phyloP scores from a whole-genome alignment of 2,113 vertebrate species.

The Dromaius novaehollandiae region DNA sequence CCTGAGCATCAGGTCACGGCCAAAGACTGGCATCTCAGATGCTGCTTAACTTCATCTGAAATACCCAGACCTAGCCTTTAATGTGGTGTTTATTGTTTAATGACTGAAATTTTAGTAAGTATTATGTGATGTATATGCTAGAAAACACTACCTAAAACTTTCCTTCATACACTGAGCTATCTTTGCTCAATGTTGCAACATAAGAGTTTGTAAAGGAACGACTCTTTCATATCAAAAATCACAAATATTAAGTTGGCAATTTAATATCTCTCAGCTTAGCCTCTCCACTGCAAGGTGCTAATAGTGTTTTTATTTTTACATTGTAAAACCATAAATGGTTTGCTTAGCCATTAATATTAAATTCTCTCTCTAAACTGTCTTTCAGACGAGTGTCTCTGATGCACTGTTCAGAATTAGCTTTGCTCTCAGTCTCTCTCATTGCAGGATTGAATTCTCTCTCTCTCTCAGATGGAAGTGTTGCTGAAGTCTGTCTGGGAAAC shows the following conservation, averaged over 20 bases:
- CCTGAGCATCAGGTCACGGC: background rate
- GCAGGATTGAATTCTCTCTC: background rate
- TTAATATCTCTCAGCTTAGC: slow-evolving; percentile 15
- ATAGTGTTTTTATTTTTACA: slow-evolving; percentile 43
- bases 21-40: background rate
- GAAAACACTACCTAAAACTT: slow-evolving; percentile 18
- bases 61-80: slow-evolving; percentile 21
- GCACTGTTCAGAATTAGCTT: background rate
- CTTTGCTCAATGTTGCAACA: slow-evolving; percentile 27
- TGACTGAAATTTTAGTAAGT: background rate
- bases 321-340: slow-evolving; percentile 46
- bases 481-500: slow-evolving; percentile 21
- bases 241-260: slow-evolving; percentile 59
- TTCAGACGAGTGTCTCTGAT: slow-evolving; percentile 3
- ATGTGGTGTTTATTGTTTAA: slow-evolving; percentile 16
- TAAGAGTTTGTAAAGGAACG: slow-evolving; percentile 12
- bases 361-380: slow-evolving; percentile 18
- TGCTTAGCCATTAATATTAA: slow-evolving; percentile 33
- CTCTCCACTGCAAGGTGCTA: slow-evolving; percentile 22
- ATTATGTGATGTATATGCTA: slow-evolving; percentile 22
- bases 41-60: background rate
- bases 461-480: background rate
- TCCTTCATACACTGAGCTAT: slow-evolving; percentile 12
- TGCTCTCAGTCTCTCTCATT: background rate
- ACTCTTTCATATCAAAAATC: slow-evolving; percentile 49